Evolutionary conservation across 2,888 invertebrate species (phyloP), one percentile per base, ranked within the genome.

Genomic region (Drosophila vallismaia): DNA sequence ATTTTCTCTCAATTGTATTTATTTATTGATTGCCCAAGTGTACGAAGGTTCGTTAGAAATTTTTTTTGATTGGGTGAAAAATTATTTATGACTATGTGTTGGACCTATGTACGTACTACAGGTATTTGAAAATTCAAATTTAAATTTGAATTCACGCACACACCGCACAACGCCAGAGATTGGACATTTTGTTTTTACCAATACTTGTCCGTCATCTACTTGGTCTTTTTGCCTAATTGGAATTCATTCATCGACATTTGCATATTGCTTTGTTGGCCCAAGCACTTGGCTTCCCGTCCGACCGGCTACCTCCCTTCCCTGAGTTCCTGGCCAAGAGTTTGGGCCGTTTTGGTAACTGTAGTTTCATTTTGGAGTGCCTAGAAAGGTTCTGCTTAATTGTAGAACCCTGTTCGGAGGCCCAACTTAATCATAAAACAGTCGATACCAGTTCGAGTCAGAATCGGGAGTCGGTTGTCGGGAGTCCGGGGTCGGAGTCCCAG

Each of bases 341-440:
- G 10, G 14, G 28, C 55, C 29, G 58, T 66, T 74, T 77, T 71
- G 50, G 86, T 85, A 87, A 87, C 88, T 86, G 84, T 85, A 83
- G 68, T 82, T 75, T 70, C 50, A 46, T 74, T 74, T 79, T 57
- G 63, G 66, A 87, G 87, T 78, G 87, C 76, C 86, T 75, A 84
- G 82, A 83, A 83, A 86, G 82, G 85, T 83, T 83, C 82, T 83
- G 82, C 82, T 82, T 82, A 82, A 82, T 82, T 82, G 82, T 82
- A 79, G 86, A 19, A 71, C 78, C 75, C 81, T 78, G n/a, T 60
- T 28, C 19, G n/a, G 2, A 19, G 29, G 10, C 29, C 53, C 49
- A 59, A 75, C 85, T 86, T 81, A 82, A 82, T 82, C 82, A 82
- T 82, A 84, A 86, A 71, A 68, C 81, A 54, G 26, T 10, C 46